Conservation (phyloP, 2,888 invertebrate species). For the Drosophila suboccidentalis region DNA sequence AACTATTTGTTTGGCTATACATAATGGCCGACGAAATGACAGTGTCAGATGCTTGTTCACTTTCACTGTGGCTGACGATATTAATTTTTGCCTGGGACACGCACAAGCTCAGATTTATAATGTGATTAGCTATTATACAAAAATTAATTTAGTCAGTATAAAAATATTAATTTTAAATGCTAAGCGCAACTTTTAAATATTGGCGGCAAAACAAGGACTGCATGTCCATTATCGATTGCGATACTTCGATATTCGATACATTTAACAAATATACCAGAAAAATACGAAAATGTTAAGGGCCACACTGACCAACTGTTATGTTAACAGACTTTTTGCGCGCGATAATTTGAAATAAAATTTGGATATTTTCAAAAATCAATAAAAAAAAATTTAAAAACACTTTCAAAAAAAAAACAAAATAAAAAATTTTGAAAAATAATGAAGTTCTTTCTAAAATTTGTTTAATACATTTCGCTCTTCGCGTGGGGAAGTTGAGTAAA, state of each 20-base stretch:
- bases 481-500: too few species aligned
- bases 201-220: constrained; percentile 13
- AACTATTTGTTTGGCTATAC: constrained; percentile 39
- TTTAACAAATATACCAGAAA: constrained; percentile 20
- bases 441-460: too few species aligned
- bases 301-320: constrained; percentile 2
- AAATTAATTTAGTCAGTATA: background rate
- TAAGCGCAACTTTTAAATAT: constrained; percentile 10
- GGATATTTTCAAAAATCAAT: too few species aligned
- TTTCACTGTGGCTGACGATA: background rate
- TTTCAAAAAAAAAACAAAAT: background rate
- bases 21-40: constrained; percentile 60
- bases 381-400: background rate
- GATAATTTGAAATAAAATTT: too few species aligned
- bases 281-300: constrained; percentile 7
- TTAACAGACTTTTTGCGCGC: constrained; percentile 16
- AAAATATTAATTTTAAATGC: background rate
- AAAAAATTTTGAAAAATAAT: too few species aligned
- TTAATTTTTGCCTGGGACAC: background rate
- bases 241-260: constrained; percentile 12
- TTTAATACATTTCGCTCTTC: too few species aligned
- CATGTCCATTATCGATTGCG: background rate
- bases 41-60: background rate
- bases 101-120: background rate
- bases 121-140: background rate